Base-by-base conservation (phyloP, 2,888 invertebrate species). In the Drosophila fungiperda region DNA sequence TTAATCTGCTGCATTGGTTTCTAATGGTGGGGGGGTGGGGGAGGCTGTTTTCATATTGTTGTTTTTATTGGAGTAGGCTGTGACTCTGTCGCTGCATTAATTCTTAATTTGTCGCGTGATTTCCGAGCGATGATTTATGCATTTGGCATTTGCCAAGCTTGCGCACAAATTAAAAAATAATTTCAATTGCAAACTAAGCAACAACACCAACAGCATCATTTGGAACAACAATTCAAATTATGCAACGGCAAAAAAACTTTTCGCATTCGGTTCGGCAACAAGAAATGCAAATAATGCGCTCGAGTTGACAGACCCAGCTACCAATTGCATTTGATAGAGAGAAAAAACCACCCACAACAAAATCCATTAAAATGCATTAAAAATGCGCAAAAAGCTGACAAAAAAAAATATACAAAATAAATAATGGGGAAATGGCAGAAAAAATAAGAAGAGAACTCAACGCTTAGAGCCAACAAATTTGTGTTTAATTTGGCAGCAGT, bases 231-330 rank as follows among this genome's bases (percentile, higher is more conserved):
- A 62, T 45, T 68, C 61, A 72, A 68, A 74, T 75, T 68, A 66
- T 77, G 58, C 73, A 61, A 23, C 54, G 15, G 48, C 32, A 53
- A 52, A 35, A 35, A 75, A 82, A 73, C 55, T 84, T 71, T 76
- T 73, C 36, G 78, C 70, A 78, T 62, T 75, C 45, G 73, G 53
- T 48, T 57, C 66, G 58, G 66, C 81, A 63, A 58, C 69, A 84
- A 80, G 75, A 68, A 82, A 82, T 90, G 83, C 88, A 84, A 84
- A 90, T 88, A 87, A 75, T 60, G 70, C 61, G 73, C 78, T 71
- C 65, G 58, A 83, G 78, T 78, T 87, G 84, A 66, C 82, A 77
- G 64, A 53, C 42, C 52, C 57, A 48, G 49, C 67, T 63, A 42
- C 68, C 73, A 83, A 83, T 81, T 89, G 78, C 85, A 77, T 89